These are phyloP conservation scores for Brachystomella parvula DNA, from an alignment of 1,140 invertebrate species.

Conservation along the genomic window DNA sequence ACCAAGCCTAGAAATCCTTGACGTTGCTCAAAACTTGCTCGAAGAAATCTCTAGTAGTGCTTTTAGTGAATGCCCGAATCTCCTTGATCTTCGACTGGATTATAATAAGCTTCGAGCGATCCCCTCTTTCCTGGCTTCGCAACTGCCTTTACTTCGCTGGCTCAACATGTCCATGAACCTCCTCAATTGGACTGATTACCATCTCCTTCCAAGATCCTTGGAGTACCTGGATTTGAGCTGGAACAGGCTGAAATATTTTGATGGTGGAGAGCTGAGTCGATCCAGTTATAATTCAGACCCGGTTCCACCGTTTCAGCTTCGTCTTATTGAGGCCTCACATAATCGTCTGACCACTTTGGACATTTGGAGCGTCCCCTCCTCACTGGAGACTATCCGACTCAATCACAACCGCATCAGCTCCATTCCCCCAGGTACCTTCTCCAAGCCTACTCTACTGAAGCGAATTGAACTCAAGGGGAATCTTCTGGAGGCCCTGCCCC, in stretches of 20 bases:
- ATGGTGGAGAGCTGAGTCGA: slow-evolving; percentile 45
- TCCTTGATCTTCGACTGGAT: slow-evolving; percentile 78
- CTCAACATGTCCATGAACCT: slow-evolving; percentile 85
- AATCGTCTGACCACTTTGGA: slow-evolving; percentile 72
- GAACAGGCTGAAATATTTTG: slow-evolving; percentile 74
- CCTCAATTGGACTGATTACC: slow-evolving; percentile 81
- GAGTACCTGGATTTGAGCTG: slow-evolving; percentile 84
- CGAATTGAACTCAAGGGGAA: slow-evolving; percentile 78
- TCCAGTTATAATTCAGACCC: slow-evolving; percentile 48
- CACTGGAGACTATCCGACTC: slow-evolving; percentile 64
- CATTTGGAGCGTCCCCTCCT: slow-evolving; percentile 67
- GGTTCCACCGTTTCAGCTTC: slow-evolving; percentile 13
- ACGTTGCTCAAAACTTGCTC: slow-evolving; percentile 75
- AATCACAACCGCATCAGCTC: slow-evolving; percentile 79
- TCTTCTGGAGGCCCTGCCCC: slow-evolving; percentile 70
- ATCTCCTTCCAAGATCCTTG: slow-evolving; percentile 75
- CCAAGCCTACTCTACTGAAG: slow-evolving; percentile 80
- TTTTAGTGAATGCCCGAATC: slow-evolving; percentile 70
- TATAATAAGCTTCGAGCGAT: slow-evolving; percentile 79
- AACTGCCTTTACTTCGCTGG: slow-evolving; percentile 78
- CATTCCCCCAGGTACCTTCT: slow-evolving; percentile 81
- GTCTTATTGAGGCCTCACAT: slow-evolving; percentile 70
- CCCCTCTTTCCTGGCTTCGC: slow-evolving; percentile 63
- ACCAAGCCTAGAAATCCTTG: slow-evolving; percentile 72
- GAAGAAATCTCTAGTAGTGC: slow-evolving; percentile 69